Conservation (phyloP, 2,797 vertebrate species). For the Falco rusticolus region DNA sequence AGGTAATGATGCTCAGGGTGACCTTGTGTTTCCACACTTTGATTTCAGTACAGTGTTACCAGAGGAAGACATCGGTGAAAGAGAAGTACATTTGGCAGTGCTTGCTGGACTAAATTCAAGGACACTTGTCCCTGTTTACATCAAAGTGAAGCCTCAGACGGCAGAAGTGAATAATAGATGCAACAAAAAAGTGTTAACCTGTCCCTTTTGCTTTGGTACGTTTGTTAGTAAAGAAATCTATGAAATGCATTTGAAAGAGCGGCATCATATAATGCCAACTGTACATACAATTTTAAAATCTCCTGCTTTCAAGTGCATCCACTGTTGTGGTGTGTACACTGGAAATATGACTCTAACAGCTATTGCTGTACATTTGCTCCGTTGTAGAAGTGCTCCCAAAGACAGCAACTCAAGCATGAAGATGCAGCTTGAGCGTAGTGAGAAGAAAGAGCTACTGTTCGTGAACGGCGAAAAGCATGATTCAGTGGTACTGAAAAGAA, state of each 20-base stretch:
- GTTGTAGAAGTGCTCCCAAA: constrained; percentile 91
- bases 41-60: constrained; percentile 88
- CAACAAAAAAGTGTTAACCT: constrained; percentile 75
- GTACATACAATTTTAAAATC: constrained; percentile 94
- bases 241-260: constrained; percentile 89
- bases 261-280: constrained; percentile 94
- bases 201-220: constrained; percentile 90
- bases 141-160: constrained; percentile 86
- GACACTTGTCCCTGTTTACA: constrained; percentile 81
- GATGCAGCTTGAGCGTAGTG: constrained; percentile 47
- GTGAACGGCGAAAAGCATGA: constrained; percentile 69
- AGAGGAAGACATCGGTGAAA: constrained; percentile 88
- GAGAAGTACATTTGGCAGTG: constrained; percentile 89
- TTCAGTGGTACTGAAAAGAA: constrained; percentile 65
- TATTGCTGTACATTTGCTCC: constrained; percentile 91
- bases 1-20: constrained; percentile 83
- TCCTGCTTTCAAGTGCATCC: constrained; percentile 95
- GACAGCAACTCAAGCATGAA: constrained; percentile 73
- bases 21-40: constrained; percentile 90
- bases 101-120: constrained; percentile 83
- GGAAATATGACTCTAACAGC: constrained; percentile 94
- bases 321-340: constrained; percentile 96
- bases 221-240: constrained; percentile 83
- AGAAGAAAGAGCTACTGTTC: constrained; percentile 63
- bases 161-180: constrained; percentile 57